A percentile compares a stretch with the other conserved stretches of the same genome.
phyloP scores from a whole-genome alignment of 2,888 invertebrate genomes.

The Cryptus viduatorius region DNA sequence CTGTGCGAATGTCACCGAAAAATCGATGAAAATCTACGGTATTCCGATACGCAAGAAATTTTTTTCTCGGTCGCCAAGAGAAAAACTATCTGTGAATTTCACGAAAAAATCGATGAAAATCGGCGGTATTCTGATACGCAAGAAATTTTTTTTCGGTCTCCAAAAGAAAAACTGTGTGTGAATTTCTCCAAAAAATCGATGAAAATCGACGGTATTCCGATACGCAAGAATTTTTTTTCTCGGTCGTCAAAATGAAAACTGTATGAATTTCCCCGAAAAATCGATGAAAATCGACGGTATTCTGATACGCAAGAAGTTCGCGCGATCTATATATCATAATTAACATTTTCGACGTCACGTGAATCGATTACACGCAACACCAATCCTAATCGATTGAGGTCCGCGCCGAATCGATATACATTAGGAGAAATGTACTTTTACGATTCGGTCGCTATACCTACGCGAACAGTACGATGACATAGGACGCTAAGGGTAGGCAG shows the following conservation, averaged over 20 bases:
- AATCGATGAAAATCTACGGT: background rate
- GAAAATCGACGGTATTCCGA: no score
- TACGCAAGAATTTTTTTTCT: no score
- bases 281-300: background rate
- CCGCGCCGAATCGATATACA: background rate
- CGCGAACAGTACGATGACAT: background rate
- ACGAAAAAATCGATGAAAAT: no score
- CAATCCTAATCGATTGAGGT: background rate
- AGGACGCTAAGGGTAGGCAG: background rate
- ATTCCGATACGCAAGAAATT: background rate
- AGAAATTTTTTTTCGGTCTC: no score
- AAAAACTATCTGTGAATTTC: no score
- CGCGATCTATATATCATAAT: background rate
- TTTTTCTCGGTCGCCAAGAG: no score
- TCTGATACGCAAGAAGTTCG: background rate
- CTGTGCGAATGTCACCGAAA: background rate
- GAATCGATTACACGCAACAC: background rate
- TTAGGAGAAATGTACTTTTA: slow-evolving; percentile 15
- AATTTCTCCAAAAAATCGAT: no score
- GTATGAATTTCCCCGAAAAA: background rate
- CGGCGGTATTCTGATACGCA: no score
- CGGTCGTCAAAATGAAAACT: background rate
- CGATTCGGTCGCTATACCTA: background rate
- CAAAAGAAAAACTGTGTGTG: no score
- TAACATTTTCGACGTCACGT: background rate